Percentiles rank a stretch among this genome's conserved stretches.
These are phyloP conservation scores for Aleiodes alternator DNA, from an alignment of 2,888 invertebrate genomes.

Conservation along the genomic window DNA sequence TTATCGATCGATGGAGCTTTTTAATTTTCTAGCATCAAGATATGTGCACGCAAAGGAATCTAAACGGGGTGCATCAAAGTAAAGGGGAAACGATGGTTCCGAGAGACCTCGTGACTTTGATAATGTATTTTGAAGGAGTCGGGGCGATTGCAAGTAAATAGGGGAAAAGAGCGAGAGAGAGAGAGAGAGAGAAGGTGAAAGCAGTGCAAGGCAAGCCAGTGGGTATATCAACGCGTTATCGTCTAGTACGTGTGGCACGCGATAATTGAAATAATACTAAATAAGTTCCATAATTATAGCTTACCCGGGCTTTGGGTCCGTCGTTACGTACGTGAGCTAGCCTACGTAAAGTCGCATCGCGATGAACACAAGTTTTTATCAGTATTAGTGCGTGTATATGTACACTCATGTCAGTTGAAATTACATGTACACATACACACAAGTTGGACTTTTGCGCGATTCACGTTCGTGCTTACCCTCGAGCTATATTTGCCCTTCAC, in stretches of 20 bases:
- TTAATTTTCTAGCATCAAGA: background rate
- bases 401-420: constrained; percentile 16
- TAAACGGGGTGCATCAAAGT: background rate
- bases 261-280: constrained; percentile 72
- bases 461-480: constrained; percentile 43
- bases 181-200: background rate
- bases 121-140: constrained; percentile 29
- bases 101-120: constrained; percentile 28
- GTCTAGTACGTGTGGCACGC: constrained; percentile 66
- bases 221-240: constrained; percentile 55
- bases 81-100: constrained; percentile 1
- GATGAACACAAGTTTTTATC: constrained; percentile 20
- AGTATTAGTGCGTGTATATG: constrained; percentile 13
- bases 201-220: constrained; percentile 38
- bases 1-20: background rate
- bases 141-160: background rate
- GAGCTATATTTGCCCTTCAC: constrained; percentile 43
- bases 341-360: constrained; percentile 27
- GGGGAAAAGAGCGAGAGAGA: background rate
- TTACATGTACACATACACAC: background rate
- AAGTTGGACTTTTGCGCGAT: constrained; percentile 38
- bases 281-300: constrained; percentile 68
- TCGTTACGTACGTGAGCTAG: constrained; percentile 24
- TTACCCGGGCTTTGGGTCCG: constrained; percentile 53
- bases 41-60: constrained; percentile 18